Percentiles rank a stretch among this genome's conserved stretches.
phyloP scores from a whole-genome alignment of 2,888 invertebrate genomes.

The Ecliptopera silaceata region DNA sequence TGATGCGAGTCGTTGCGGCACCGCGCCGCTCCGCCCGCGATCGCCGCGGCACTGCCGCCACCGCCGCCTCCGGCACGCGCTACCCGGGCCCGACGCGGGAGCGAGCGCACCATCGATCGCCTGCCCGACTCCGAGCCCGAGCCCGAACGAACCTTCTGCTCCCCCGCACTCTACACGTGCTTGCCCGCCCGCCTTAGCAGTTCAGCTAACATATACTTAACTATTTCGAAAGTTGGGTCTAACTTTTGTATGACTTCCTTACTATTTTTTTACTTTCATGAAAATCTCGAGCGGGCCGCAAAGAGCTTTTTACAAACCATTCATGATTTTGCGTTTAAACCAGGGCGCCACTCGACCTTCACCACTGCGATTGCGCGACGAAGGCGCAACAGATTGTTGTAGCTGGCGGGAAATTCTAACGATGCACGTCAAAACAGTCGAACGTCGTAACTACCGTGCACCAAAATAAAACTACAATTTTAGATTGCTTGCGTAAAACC shows the following conservation, averaged over 20 bases:
- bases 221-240: conserved; percentile 12
- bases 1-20: conserved; percentile 68
- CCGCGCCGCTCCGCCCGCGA: conserved; percentile 78
- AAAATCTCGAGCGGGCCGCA: not conserved
- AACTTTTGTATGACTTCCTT: not conserved
- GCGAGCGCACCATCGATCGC: conserved; percentile 63
- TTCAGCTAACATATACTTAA: conserved; percentile 15
- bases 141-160: conserved; percentile 32
- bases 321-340: conserved; percentile 46
- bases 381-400: conserved; percentile 75
- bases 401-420: conserved; percentile 73
- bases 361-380: conserved; percentile 63
- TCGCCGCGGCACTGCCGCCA: conserved; percentile 74
- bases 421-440: conserved; percentile 57
- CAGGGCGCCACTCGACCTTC: conserved; percentile 43
- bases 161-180: conserved; percentile 52
- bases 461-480: conserved; percentile 71
- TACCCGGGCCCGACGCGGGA: conserved; percentile 14
- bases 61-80: conserved; percentile 58
- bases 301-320: conserved; percentile 3
- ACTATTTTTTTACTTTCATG: not conserved
- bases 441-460: conserved; percentile 56
- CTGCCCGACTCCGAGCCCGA: conserved; percentile 52
- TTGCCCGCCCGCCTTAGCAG: conserved; percentile 41
- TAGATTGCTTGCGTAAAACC: conserved; percentile 66